phyloP scores from a whole-genome alignment of 2,888 invertebrate species.

The Dysmachus trigonus region DNA sequence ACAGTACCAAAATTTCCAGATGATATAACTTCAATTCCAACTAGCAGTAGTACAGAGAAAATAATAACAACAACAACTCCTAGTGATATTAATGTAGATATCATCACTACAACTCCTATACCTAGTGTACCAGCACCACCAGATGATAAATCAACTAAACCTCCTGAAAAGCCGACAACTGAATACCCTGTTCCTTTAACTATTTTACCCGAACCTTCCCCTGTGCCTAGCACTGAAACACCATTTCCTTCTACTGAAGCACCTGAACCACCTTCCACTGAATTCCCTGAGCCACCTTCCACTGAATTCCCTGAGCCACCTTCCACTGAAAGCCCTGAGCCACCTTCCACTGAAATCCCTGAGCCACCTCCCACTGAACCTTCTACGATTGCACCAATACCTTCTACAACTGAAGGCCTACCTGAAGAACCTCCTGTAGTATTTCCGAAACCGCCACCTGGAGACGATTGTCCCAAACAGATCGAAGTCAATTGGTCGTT shows the following conservation, averaged over 20 bases:
- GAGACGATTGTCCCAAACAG: background rate
- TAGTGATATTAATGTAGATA: background rate
- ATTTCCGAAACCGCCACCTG: background rate
- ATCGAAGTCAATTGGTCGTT: background rate
- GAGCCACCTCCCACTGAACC: no score
- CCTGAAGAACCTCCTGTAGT: background rate
- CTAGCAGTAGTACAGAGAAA: background rate
- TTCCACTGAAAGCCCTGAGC: background rate
- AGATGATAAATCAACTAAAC: background rate
- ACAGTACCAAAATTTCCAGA: background rate
- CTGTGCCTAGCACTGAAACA: no score
- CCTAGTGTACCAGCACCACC: background rate
- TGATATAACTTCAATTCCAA: background rate
- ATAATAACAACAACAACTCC: background rate
- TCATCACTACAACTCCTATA: background rate
- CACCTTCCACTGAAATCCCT: background rate
- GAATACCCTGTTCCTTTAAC: background rate
- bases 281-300: background rate
- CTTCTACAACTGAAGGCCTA: no score
- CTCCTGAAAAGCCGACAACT: background rate
- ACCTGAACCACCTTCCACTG: background rate
- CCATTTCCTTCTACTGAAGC: background rate
- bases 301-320: background rate
- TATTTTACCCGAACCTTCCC: background rate
- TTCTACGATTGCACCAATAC: no score